A percentile compares a stretch with the other conserved stretches of the same genome.
Evolutionary conservation across 2,113 vertebrate species (phyloP).

Genomic region (Gasterosteus aculeatus): DNA sequence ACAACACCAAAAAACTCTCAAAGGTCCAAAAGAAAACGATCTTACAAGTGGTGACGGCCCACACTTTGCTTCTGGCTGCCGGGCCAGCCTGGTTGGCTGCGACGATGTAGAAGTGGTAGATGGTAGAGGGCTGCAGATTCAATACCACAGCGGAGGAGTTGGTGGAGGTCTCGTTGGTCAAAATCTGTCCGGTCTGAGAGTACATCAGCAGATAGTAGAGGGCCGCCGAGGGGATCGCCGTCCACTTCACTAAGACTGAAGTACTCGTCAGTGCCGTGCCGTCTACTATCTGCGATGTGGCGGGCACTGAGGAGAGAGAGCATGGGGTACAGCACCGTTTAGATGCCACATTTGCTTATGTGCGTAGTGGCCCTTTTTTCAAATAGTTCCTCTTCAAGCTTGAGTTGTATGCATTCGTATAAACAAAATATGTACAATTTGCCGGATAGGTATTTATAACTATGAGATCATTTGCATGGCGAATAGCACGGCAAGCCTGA

Average conservation of each 20-base stretch:
- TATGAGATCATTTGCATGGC: neutral
- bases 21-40: neutral
- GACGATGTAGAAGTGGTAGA: conserved; percentile 74
- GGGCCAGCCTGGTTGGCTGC: conserved; percentile 74
- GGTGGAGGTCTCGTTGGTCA: conserved; percentile 54
- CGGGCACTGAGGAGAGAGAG: conserved; percentile 66
- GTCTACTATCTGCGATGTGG: conserved; percentile 66
- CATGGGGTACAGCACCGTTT: neutral
- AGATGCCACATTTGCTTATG: neutral
- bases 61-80: conserved; percentile 72
- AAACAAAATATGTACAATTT: neutral
- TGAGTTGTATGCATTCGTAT: neutral
- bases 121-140: conserved; percentile 66
- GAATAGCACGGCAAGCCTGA: neutral
- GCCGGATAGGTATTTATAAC: neutral
- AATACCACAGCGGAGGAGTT: conserved; percentile 32
- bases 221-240: conserved; percentile 52
- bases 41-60: conserved; percentile 78
- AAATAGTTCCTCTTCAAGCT: neutral
- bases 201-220: conserved; percentile 67
- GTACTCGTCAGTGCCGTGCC: conserved; percentile 67
- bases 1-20: neutral
- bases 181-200: conserved; percentile 2
- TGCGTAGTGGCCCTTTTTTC: neutral
- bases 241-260: conserved; percentile 72